These are phyloP conservation scores for Cyanoramphus novaezelandiae DNA, from an alignment of 2,113 vertebrate species.

Conservation along the genomic window DNA sequence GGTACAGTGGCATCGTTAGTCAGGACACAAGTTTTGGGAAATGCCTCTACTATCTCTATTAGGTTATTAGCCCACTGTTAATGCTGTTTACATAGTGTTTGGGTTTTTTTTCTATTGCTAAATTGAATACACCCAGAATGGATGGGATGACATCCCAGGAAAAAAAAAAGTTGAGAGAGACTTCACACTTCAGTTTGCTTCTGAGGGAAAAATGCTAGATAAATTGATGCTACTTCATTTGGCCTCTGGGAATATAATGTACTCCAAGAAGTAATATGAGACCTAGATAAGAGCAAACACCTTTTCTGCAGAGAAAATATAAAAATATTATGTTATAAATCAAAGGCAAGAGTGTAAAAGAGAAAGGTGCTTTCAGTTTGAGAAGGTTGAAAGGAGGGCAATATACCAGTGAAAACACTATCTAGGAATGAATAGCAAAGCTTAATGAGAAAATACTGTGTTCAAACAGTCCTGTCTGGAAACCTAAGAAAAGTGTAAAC, in stretches of 20 bases:
- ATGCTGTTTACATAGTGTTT: neutral
- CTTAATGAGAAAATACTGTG: conserved; percentile 24
- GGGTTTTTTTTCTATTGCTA: neutral
- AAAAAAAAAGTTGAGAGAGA: neutral
- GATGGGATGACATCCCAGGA: neutral
- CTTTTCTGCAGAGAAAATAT: neutral
- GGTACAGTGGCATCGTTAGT: rapidly evolving
- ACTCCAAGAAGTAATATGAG: neutral
- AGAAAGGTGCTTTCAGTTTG: neutral
- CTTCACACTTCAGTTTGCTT: neutral
- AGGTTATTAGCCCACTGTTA: neutral
- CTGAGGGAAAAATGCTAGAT: neutral
- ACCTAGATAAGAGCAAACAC: neutral
- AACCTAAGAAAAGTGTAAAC: conserved; percentile 22
- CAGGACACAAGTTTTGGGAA: neutral
- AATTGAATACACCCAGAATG: neutral
- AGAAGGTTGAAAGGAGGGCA: conserved; percentile 11
- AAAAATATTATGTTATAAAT: conserved; percentile 18
- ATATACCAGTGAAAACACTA: conserved; percentile 1
- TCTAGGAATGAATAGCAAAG: neutral
- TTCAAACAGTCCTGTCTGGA: neutral
- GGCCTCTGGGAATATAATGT: neutral
- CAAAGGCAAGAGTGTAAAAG: neutral
- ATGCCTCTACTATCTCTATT: neutral
- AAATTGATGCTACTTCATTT: neutral